These are phyloP conservation scores for Erinaceus europaeus DNA, from an alignment of 2,113 vertebrate genomes.

Conservation along the genomic window DNA sequence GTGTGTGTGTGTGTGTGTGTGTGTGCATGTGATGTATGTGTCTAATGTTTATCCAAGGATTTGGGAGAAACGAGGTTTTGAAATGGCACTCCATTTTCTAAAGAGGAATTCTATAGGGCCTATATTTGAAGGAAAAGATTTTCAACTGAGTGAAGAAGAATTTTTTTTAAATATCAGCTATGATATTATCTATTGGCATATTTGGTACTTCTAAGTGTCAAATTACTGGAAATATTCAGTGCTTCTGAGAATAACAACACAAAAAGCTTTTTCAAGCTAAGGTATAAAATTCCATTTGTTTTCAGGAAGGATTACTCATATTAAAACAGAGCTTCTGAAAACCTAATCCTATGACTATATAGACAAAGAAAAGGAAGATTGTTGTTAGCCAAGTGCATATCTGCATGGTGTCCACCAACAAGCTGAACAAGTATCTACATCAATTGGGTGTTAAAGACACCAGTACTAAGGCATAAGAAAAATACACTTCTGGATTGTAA, in stretches of 20 bases:
- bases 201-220: not conserved
- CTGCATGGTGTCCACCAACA: not conserved
- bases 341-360: not conserved
- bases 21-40: not conserved
- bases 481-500: not conserved
- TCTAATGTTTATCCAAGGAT: not conserved
- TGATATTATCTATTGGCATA: not conserved
- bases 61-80: not conserved
- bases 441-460: not conserved
- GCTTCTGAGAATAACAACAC: not conserved
- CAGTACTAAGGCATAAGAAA: not conserved
- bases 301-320: not conserved
- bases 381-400: not conserved
- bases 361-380: not conserved
- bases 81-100: not conserved
- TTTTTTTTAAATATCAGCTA: not conserved
- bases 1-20: too few relatives aligned
- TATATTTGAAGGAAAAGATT: not conserved
- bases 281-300: not conserved
- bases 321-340: not conserved
- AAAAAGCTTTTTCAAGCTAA: not conserved
- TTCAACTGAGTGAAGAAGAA: not conserved
- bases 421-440: not conserved
- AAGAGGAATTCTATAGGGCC: not conserved
- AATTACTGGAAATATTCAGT: not conserved